Base-by-base conservation (phyloP, 1,140 invertebrate species). In the Lineus longissimus region DNA sequence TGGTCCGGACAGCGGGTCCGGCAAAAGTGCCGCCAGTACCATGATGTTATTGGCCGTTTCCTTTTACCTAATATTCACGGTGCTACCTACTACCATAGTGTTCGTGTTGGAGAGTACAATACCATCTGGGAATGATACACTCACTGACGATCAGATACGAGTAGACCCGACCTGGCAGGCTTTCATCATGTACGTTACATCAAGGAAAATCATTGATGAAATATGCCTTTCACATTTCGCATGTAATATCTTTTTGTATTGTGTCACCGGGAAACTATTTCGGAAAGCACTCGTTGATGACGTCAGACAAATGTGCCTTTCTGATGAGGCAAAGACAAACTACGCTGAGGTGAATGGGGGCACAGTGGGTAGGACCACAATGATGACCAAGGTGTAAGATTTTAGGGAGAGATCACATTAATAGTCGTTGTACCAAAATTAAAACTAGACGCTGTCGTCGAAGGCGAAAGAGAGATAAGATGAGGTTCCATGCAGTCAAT, bases 11-110 rank as follows among this genome's bases (percentile, higher is more conserved):
- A 70, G 73, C 61, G 68, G 71, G n/a, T 47, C 68, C 19, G 70
- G 72, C 40, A 68, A 68, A 36, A 75, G 73, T 4, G 71, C 73
- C 0, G 71, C 77, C 1, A 81, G 77, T 15, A 81, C 78, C 0
- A 63, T 79, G 4, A 80, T 77, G 74, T 68, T 81, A 22, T 65
- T 81, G 9, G 73, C 72, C 13, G 78, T 80, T 0, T 80, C 78
- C 9, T 81, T 81, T 70, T 80, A 79, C 64, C 72, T 77, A 19
- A 80, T 81, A 23, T 67, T 80, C 43, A 81, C 78, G 11, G 76
- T 76, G 17, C 64, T 81, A 15, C 79, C 79, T 2, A 73, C 74
- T 4, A 76, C 76, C 4, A 66, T 81, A 29, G 69, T 74, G 19
- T 75, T 73, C 45, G 62, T 68, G 1, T 40, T 78, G 19, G 72